phyloP scores from a whole-genome alignment of 1,140 invertebrate genomes.

The Charaxes varanes region DNA sequence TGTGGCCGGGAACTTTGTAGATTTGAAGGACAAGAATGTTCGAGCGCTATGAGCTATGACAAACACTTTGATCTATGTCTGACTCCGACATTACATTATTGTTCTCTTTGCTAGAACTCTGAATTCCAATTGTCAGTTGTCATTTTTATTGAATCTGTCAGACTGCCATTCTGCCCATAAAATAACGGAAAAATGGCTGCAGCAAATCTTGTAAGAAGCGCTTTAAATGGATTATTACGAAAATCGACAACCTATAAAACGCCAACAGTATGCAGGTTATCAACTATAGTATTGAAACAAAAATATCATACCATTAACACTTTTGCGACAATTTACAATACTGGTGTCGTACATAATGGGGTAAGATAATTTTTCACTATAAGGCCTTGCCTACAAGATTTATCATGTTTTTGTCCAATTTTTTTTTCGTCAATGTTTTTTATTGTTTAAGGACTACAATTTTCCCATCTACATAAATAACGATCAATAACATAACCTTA shows the following conservation, averaged over 20 bases:
- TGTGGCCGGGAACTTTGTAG: no score
- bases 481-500: constrained; percentile 52
- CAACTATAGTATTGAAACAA: constrained; percentile 52
- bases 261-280: constrained; percentile 54
- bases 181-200: constrained; percentile 66
- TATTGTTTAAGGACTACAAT: not conserved
- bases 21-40: no score
- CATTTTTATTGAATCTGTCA: no score
- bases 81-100: no score
- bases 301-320: constrained; percentile 47
- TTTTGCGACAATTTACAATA: constrained; percentile 37
- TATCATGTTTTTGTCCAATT: constrained; percentile 1
- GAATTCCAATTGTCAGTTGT: no score
- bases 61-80: no score
- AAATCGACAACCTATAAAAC: constrained; percentile 50
- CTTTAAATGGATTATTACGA: constrained; percentile 59
- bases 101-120: no score
- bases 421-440: not conserved
- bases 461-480: not conserved
- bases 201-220: constrained; percentile 58
- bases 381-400: constrained; percentile 12
- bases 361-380: constrained; percentile 45
- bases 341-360: constrained; percentile 45
- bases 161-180: no score
- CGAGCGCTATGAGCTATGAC: no score